These are phyloP conservation scores for Bos taurus DNA, from an alignment of 2,113 vertebrate genomes.

Conservation along the genomic window DNA sequence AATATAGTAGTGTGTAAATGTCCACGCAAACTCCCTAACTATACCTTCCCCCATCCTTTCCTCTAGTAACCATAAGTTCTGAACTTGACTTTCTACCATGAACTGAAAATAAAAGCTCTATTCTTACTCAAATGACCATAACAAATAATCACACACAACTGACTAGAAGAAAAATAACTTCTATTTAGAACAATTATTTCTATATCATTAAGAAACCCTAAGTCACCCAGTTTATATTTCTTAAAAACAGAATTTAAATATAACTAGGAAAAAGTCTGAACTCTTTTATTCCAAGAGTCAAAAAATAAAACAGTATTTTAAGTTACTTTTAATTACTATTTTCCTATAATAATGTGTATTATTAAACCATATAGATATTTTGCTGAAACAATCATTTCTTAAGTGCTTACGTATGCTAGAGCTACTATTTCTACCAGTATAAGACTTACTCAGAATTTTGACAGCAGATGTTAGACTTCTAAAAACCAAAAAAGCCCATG, in stretches of 20 bases:
- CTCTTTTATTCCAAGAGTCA: neutral
- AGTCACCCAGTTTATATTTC: neutral
- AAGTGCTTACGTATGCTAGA: neutral
- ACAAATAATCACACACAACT: neutral
- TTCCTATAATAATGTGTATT: neutral
- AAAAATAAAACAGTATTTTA: constrained; percentile 28
- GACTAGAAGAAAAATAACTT: neutral
- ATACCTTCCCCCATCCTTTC: neutral
- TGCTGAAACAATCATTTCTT: constrained; percentile 4
- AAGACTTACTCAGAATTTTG: neutral
- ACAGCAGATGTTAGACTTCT: neutral
- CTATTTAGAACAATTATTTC: constrained; percentile 11
- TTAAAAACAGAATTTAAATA: constrained; percentile 28
- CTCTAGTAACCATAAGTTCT: neutral
- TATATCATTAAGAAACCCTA: neutral
- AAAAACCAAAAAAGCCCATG: neutral
- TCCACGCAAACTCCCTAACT: neutral
- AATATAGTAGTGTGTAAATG: neutral
- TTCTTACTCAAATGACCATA: constrained; percentile 7
- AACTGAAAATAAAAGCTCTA: neutral
- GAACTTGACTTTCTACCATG: neutral
- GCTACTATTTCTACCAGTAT: neutral
- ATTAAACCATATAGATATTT: constrained; percentile 6
- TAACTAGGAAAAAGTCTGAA: neutral
- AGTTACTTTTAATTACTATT: constrained; percentile 17